Base-by-base conservation (phyloP, 1,140 invertebrate genomes). In the Anthonomus grandis region DNA sequence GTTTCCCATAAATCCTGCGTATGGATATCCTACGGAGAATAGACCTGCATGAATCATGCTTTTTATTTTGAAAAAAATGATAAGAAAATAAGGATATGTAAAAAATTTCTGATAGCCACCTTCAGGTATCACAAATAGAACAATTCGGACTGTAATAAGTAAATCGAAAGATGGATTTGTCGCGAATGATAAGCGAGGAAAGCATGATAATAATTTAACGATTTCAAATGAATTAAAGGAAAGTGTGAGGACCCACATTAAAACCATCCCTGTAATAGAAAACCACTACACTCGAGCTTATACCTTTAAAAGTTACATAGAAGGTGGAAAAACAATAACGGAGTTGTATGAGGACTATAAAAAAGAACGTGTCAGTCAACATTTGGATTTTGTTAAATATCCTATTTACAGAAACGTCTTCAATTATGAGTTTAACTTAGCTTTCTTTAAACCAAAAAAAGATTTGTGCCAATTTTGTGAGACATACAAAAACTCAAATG, bases 391-490 rank as follows among this genome's bases (percentile, higher is more conserved):
- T n/a, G n/a, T n/a, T n/a, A n/a, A n/a, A n/a, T n/a, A n/a, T n/a
- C n/a, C 38, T 17, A 61, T 58, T 34, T 60, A 61, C 31, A 46
- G 23, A 46, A 46, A 50, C 13, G 50, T 57, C n/a, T 57, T 48
- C 15, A 56, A 48, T 21, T 12, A 56, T 48, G 45, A 56, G 42
- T 56, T 56, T 22, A 56, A 56, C 15, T 15, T 56, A 12, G 46
- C 59, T 34, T 38, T 58, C 49, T 60, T 54, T 23, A 21, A 52
- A 21, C 44, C 51, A n/a, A 68, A 67, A 51, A 59, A 74, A 46
- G 50, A 70, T 39, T 8, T 5, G 38, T 18, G 38, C 38, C 17
- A 39, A 18, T 6, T 8, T n/a, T n/a, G n/a, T n/a, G n/a, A n/a
- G n/a, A n/a, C n/a, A n/a, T n/a, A n/a, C n/a, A n/a, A n/a, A n/a